Evolutionary conservation across 2,797 vertebrate genomes (phyloP), one percentile per base, ranked within the genome.

Genomic region (Tamandua tetradactyla): DNA sequence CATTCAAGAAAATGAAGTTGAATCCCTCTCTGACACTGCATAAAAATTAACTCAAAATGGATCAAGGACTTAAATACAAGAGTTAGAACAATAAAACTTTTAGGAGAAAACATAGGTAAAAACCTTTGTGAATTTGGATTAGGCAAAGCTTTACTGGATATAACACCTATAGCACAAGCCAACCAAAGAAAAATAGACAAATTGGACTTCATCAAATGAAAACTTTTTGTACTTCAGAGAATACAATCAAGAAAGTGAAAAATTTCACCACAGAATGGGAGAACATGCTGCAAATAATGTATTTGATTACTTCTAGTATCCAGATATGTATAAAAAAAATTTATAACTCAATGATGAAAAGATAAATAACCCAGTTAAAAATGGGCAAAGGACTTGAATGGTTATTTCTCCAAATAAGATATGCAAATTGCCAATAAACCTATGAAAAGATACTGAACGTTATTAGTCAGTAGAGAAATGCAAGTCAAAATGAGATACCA

Each of bases 151-250:
- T 92, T 93, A 44, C 74, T 75, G 69, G 44, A 32, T 12, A 20
- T 15, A 15, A 81, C 32, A 76, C 47, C 17, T 7, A 57, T 81
- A 71, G 23, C 0, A 62, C 15, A 75, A 49, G 32, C 14, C n/a
- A 94, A 44, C 7, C 15, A 76, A 91, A 71, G 32, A 35, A 55
- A 82, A 95, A 59, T n/a, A n/a, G n/a, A n/a, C n/a, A n/a, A n/a
- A n/a, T n/a, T n/a, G n/a, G n/a, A n/a, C n/a, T n/a, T n/a, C n/a
- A n/a, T n/a, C n/a, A n/a, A n/a, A n/a, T n/a, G n/a, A n/a, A n/a
- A n/a, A n/a, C n/a, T n/a, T n/a, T n/a, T n/a, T n/a, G n/a, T n/a
- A n/a, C n/a, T n/a, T n/a, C n/a, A n/a, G n/a, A n/a, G n/a, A n/a
- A n/a, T n/a, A n/a, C n/a, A n/a, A n/a, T n/a, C n/a, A n/a, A n/a